Evolutionary conservation across 2,797 vertebrate species (phyloP).

Genomic region (Amblyopsis hoosieri): DNA sequence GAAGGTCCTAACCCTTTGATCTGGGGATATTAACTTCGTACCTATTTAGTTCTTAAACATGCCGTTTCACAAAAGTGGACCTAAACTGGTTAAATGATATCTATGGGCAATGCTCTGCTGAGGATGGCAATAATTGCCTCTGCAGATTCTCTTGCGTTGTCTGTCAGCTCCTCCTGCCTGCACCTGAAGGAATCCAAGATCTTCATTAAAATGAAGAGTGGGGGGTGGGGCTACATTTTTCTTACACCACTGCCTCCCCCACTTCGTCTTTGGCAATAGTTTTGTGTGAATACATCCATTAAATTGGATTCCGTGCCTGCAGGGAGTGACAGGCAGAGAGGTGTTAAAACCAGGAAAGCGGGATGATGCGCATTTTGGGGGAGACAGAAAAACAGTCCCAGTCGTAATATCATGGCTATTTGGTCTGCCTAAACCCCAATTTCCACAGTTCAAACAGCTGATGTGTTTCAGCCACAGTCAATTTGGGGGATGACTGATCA

Average conservation of each 20-base stretch:
- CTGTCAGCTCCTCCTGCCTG: slow-evolving; percentile 27
- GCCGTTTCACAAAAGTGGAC: slow-evolving; percentile 17
- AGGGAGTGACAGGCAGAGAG: slow-evolving; percentile 63
- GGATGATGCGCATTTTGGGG: slow-evolving; percentile 64
- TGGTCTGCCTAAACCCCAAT: slow-evolving; percentile 67
- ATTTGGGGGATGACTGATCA: slow-evolving; percentile 63
- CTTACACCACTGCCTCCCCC: slow-evolving; percentile 51
- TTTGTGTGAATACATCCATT: slow-evolving; percentile 76
- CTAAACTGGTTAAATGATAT: slow-evolving; percentile 52
- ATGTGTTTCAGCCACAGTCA: slow-evolving; percentile 72
- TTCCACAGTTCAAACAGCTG: slow-evolving; percentile 58
- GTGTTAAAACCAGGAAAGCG: slow-evolving; percentile 59
- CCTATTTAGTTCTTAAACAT: slow-evolving; percentile 15
- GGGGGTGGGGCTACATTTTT: slow-evolving; percentile 46
- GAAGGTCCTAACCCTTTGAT: slow-evolving; percentile 8
- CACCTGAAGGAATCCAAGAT: slow-evolving; percentile 63
- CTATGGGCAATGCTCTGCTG: slow-evolving; percentile 37
- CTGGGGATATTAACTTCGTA: slow-evolving; percentile 15
- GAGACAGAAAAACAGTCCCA: slow-evolving; percentile 53
- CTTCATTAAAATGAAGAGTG: slow-evolving; percentile 68
- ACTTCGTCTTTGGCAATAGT: slow-evolving; percentile 62
- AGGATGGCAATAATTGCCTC: slow-evolving; percentile 52
- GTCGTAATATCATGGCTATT: slow-evolving; percentile 68
- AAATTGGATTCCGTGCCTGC: slow-evolving; percentile 77
- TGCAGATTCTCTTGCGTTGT: slow-evolving; percentile 41